Evolutionary conservation across 1,140 invertebrate species (phyloP).

Genomic region (Hyposmocoma kahamanoa): DNA sequence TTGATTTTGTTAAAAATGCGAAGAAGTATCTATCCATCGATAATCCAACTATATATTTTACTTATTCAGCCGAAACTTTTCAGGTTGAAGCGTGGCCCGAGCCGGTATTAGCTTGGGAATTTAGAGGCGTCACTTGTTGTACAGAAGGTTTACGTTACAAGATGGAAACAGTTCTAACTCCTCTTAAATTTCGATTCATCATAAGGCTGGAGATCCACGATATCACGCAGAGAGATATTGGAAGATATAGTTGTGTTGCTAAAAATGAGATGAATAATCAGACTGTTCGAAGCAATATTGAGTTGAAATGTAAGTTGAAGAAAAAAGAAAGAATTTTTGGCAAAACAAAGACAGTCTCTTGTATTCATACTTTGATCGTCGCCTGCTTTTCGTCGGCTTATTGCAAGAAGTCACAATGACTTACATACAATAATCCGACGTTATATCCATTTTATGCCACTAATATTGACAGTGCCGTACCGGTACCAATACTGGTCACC

Average conservation of each 20-base stretch:
- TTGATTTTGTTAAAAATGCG: no score
- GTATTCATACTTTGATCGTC: no score
- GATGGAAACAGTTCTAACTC: conserved; percentile 76
- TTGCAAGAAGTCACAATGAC: no score
- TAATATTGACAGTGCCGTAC: no score
- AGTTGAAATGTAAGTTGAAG: conserved; percentile 80
- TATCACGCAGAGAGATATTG: conserved; percentile 78
- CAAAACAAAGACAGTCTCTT: no score
- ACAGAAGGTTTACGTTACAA: conserved; percentile 82
- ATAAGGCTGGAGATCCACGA: conserved; percentile 86
- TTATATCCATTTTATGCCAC: no score
- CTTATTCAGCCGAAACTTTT: not conserved
- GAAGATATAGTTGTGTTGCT: conserved; percentile 85
- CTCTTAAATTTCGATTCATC: conserved; percentile 68
- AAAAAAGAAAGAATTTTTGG: no score
- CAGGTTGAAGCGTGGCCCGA: conserved; percentile 91
- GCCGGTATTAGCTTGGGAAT: conserved; percentile 90
- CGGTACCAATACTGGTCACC: no score
- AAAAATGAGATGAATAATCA: conserved; percentile 84
- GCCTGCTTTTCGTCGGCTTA: no score
- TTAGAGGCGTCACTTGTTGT: conserved; percentile 84
- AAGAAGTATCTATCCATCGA: no score
- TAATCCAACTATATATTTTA: conserved; percentile 1
- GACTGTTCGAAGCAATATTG: conserved; percentile 83
- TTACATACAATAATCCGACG: no score